phyloP scores from a whole-genome alignment of 2,888 invertebrate species.

The Microctonus hyperodae region DNA sequence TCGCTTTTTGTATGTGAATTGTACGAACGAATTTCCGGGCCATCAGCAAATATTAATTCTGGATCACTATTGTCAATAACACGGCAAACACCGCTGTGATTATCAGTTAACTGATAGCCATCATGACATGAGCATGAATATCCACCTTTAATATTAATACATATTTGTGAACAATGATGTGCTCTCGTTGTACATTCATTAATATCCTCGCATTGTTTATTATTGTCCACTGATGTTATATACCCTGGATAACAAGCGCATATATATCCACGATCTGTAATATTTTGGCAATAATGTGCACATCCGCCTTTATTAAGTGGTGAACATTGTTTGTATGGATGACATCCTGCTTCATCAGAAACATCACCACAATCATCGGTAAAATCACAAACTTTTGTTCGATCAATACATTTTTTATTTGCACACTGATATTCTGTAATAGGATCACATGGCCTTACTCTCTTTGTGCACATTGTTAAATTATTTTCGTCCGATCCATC shows the following conservation, averaged over 20 bases:
- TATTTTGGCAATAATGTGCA: constrained; percentile 88
- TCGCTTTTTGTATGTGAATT: constrained; percentile 74
- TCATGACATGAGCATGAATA: constrained; percentile 86
- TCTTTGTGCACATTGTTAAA: constrained; percentile 85
- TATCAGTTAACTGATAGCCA: constrained; percentile 80
- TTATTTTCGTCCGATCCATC: constrained; percentile 97
- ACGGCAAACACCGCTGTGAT: constrained; percentile 83
- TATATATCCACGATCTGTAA: constrained; percentile 85
- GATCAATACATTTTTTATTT: constrained; percentile 84
- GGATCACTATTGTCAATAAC: constrained; percentile 73
- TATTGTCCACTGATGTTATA: constrained; percentile 79
- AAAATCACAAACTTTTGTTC: constrained; percentile 83
- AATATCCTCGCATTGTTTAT: constrained; percentile 86
- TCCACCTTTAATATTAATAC: constrained; percentile 90
- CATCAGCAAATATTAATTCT: constrained; percentile 79
- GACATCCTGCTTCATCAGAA: constrained; percentile 91
- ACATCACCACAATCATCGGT: constrained; percentile 91
- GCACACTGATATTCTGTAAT: constrained; percentile 86
- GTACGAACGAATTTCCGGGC: constrained; percentile 84
- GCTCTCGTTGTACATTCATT: constrained; percentile 86
- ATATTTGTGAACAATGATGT: constrained; percentile 93
- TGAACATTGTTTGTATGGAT: constrained; percentile 62
- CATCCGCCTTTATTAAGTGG: constrained; percentile 77
- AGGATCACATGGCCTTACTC: constrained; percentile 78
- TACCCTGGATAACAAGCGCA: constrained; percentile 90